Evolutionary conservation across 2,113 vertebrate species (phyloP).

Genomic region (Trematomus loennbergii): DNA sequence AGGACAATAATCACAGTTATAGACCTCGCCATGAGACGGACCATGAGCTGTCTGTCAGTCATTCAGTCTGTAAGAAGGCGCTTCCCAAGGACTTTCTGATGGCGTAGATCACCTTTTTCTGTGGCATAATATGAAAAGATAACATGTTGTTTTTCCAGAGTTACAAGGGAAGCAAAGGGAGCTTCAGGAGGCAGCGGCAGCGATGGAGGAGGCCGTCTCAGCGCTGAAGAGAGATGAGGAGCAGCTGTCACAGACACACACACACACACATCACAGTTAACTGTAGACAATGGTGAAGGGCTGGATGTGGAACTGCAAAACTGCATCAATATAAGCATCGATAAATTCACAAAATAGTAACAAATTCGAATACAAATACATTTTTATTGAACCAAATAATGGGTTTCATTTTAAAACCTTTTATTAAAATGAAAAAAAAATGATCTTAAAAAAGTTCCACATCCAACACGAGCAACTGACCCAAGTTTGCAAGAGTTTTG

Average conservation of each 20-base stretch:
- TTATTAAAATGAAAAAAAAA: neutral
- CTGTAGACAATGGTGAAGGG: neutral
- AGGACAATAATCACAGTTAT: too few relatives aligned
- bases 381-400: neutral
- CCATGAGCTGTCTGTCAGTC: too few relatives aligned
- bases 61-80: too few relatives aligned
- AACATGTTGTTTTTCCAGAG: conserved; percentile 50
- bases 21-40: too few relatives aligned
- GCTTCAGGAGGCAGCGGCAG: conserved; percentile 39
- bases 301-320: neutral
- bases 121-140: neutral
- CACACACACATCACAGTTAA: too few relatives aligned
- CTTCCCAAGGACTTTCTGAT: too few relatives aligned
- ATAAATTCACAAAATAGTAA: neutral
- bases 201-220: conserved; percentile 44
- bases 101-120: neutral
- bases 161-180: conserved; percentile 52
- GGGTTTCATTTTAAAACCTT: neutral
- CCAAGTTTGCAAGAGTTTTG: neutral
- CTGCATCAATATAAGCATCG: neutral
- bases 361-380: neutral
- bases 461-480: neutral
- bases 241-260: neutral
- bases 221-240: conserved; percentile 37
- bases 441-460: neutral